Percentiles rank a stretch among this genome's conserved stretches.
phyloP scores from a whole-genome alignment of 2,888 invertebrate species.

The Drosophila testacea region DNA sequence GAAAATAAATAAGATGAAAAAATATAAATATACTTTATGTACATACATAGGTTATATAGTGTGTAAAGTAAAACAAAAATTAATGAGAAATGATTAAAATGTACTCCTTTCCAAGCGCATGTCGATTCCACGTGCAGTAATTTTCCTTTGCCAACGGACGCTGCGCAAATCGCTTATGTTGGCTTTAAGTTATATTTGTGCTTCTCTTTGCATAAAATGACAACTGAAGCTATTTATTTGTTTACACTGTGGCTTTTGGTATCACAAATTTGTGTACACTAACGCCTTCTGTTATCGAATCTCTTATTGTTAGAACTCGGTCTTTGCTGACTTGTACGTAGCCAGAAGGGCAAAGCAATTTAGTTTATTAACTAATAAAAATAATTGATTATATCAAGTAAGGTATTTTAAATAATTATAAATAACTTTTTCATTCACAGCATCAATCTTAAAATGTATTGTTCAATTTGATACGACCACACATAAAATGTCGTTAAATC shows the following conservation, averaged over 20 bases:
- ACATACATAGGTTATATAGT: too few species aligned
- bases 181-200: slow-evolving; percentile 8
- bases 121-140: slow-evolving; percentile 12
- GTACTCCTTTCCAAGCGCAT: slow-evolving; percentile 3
- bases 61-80: not conserved
- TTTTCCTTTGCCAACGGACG: not conserved
- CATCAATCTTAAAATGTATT: slow-evolving; percentile 2
- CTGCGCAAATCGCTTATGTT: slow-evolving; percentile 7
- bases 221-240: slow-evolving; percentile 7
- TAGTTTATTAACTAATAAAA: too few species aligned
- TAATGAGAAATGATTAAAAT: not conserved
- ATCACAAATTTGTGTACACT: slow-evolving; percentile 6
- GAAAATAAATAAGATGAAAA: slow-evolving; percentile 13
- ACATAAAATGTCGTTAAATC: slow-evolving; percentile 21
- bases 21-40: not conserved
- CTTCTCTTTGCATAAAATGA: slow-evolving; percentile 12
- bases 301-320: slow-evolving; percentile 2
- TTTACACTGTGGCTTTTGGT: not conserved
- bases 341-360: not conserved
- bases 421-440: slow-evolving; percentile 3
- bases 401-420: too few species aligned
- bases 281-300: slow-evolving; percentile 4
- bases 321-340: not conserved
- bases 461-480: not conserved
- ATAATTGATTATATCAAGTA: too few species aligned